A percentile compares a stretch with the other conserved stretches of the same genome.
These are phyloP conservation scores for Drosophila prostipennis DNA, from an alignment of 2,888 invertebrate species.

Conservation along the genomic window DNA sequence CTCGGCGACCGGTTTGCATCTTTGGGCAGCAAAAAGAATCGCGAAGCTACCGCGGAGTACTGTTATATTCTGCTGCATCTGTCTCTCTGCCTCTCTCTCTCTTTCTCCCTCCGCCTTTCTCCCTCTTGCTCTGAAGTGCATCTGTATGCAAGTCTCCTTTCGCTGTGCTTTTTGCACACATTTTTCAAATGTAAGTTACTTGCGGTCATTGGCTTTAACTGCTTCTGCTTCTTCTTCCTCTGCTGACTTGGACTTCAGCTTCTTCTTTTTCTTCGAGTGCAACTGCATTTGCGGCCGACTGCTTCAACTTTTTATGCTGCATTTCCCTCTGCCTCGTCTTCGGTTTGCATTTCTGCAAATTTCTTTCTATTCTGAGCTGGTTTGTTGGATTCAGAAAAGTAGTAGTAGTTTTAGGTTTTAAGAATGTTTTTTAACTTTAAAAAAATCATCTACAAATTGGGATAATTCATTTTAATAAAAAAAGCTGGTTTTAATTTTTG, in stretches of 20 bases:
- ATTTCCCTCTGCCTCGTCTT: constrained; percentile 16
- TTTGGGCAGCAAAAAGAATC: constrained; percentile 64
- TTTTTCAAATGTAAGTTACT: constrained; percentile 84
- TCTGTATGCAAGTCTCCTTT: constrained; percentile 66
- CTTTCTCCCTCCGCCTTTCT: constrained; percentile 21
- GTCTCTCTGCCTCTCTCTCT: constrained; percentile 46
- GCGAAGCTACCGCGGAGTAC: constrained; percentile 70
- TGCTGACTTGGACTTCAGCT: constrained; percentile 20
- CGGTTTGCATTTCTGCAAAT: constrained; percentile 23
- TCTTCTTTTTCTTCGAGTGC: constrained; percentile 14
- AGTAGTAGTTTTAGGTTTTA: neutral
- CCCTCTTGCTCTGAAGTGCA: constrained; percentile 25
- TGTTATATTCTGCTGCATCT: constrained; percentile 75
- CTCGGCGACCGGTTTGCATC: constrained; percentile 74
- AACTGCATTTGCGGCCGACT: constrained; percentile 30
- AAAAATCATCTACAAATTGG: too few relatives aligned
- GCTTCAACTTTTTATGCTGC: constrained; percentile 30
- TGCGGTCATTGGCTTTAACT: constrained; percentile 83
- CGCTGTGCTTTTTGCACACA: constrained; percentile 81
- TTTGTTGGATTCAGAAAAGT: neutral
- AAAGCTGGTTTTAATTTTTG: too few relatives aligned
- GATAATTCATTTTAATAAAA: too few relatives aligned
- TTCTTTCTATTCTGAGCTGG: constrained; percentile 59
- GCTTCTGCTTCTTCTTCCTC: constrained; percentile 44
- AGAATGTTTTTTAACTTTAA: neutral